Conservation (phyloP, 1,140 invertebrate genomes). For the Triops cancriformis region DNA sequence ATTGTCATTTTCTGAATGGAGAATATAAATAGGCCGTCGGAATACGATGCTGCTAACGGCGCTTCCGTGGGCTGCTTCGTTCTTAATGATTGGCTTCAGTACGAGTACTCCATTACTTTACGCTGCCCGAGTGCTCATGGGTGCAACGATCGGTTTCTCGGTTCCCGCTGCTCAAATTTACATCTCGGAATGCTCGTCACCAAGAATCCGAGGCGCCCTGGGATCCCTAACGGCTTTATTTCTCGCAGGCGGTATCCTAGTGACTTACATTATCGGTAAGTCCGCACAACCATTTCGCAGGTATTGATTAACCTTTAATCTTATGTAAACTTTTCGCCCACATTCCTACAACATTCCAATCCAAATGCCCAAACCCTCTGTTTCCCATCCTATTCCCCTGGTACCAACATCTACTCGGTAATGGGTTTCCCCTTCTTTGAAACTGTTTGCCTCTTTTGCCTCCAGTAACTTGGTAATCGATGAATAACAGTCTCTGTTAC, state of each 20-base stretch:
- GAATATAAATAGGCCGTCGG: not conserved
- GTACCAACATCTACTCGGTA: no score
- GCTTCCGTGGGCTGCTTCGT: not conserved
- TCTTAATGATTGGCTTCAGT: not conserved
- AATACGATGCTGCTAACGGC: not conserved
- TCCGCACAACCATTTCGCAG: not conserved
- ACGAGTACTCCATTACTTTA: constrained; percentile 38
- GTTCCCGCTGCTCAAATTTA: constrained; percentile 54
- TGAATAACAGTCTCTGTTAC: no score
- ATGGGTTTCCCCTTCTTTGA: no score
- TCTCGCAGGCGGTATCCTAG: constrained; percentile 62
- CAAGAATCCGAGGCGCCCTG: constrained; percentile 58
- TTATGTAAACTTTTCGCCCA: no score
- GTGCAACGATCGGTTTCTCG: constrained; percentile 51
- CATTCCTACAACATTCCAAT: no score
- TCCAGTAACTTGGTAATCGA: no score
- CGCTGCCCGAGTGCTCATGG: constrained; percentile 54
- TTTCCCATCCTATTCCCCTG: no score
- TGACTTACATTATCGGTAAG: constrained; percentile 40
- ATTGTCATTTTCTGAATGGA: not conserved
- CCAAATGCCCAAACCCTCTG: no score
- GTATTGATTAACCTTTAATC: not conserved
- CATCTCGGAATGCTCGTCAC: constrained; percentile 57
- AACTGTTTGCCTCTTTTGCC: no score
- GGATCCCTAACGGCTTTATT: constrained; percentile 74